Base-by-base conservation (phyloP, 2,797 vertebrate species). In the Danionella dracula region DNA sequence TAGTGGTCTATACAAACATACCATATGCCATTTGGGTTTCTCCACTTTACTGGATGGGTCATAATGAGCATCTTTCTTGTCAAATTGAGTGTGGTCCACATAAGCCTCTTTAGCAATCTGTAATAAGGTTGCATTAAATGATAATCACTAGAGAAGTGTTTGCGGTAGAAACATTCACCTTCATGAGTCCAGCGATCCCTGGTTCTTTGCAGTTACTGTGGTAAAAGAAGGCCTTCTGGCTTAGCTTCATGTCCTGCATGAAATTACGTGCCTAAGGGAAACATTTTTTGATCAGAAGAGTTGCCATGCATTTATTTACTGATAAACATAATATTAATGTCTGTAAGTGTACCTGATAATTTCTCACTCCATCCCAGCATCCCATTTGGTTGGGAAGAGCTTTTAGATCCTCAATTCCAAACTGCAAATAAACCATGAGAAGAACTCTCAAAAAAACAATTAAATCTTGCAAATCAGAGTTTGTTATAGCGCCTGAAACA, bases 161-260 rank as follows among this genome's bases (percentile, higher is more conserved):
- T 12, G 23, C 21, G 17, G 8, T 41, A 15, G 13, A 21, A 23
- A 7, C 8, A 3, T 78, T 84, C 40, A 95, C 97, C 87, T 91
- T 91, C 75, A 96, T 84, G 23, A 96, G 62, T 51, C 89, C 97
- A 40, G 89, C 93, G 0, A 99, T 89, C 15, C 97, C 97, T 0
- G 96, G 97, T 49, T 93, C 91, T 78, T 95, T 99, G 76, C 97
- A 99, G 87, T 99, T 99, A 74, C 97, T 99, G 83, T 99, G 97
- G 82, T 99, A 99, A 83, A 99, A 98, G 85, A 99, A 98, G 8
- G 93, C 94, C 71, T 82, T 71, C 65, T 99, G 91, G 1, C 87
- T 94, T 11, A 84, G 71, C 70, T 91, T 93, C 96, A 99, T 98
- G 76, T 92, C 88, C 72, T 88, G 90, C 87, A 99, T 90, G 70